Base-by-base conservation (phyloP, 2,888 invertebrate genomes). In the Ceramica pisi region DNA sequence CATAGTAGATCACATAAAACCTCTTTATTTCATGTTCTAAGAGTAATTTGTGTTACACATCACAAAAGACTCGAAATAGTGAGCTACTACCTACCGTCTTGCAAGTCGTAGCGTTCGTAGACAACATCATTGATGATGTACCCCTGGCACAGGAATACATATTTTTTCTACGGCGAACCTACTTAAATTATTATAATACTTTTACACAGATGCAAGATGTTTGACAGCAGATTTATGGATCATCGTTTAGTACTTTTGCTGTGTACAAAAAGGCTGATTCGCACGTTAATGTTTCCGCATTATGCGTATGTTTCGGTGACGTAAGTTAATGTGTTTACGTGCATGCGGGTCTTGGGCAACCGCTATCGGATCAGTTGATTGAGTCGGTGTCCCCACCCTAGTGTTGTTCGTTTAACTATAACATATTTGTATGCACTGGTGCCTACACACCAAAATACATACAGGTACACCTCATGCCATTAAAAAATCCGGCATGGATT, bases 211-310 rank as follows among this genome's bases (percentile, higher is more conserved):
- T 14, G 26, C 19, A 59, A 69, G 61, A 57, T 65, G 19, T 55
- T 63, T 60, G 51, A 67, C 56, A 57, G 21, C 19, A 57, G 1
- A 82, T 68, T 72, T 51, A 78, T 63, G 21, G 48, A 61, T 55
- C 21, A 67, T 69, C 75, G 64, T 78, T 78, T 74, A 85, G 79
- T 80, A n/a, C n/a, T n/a, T 80, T 80, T 73, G 80, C 79, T 81
- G 79, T 77, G 80, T 83, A 83, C 79, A 79, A 78, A 84, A 83
- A 86, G 71, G 78, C 80, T 75, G 77, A 82, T 85, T 88, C 74
- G 83, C 86, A 85, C 83, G 80, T 67, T 75, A 82, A 84, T 82
- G 80, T 88, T 92, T 92, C 92, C 92, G 90, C 84, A 85, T 83
- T 78, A 84, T 86, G 86, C 87, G 88, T 86, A 75, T 75, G 67